Conservation (phyloP, 2,113 vertebrate genomes). For the Copsychus sechellarum region DNA sequence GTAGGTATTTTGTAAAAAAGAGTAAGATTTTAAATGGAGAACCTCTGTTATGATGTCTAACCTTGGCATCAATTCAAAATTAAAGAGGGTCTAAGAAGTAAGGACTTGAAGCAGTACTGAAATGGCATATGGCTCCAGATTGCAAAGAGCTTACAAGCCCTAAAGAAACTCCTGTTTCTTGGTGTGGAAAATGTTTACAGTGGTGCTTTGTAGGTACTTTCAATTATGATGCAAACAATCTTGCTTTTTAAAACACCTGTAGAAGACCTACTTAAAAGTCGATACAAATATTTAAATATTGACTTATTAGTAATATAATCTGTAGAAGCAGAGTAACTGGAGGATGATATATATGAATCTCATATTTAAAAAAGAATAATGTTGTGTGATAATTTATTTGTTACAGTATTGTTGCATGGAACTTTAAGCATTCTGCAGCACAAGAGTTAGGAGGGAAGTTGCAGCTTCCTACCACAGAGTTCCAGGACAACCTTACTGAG, state of each 20-base stretch:
- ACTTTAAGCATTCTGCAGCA: neutral
- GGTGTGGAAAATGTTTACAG: constrained; percentile 43
- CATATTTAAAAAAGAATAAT: neutral
- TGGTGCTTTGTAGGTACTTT: constrained; percentile 52
- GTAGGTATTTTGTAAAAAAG: neutral
- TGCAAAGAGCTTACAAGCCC: constrained; percentile 41
- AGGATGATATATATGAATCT: neutral
- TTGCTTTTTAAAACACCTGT: constrained; percentile 21
- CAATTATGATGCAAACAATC: neutral
- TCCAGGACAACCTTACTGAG: neutral
- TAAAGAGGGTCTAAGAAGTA: constrained; percentile 23
- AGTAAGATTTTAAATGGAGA: neutral
- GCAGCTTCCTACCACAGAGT: neutral
- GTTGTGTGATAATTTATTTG: neutral
- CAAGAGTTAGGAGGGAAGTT: neutral
- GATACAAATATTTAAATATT: neutral
- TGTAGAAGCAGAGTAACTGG: neutral
- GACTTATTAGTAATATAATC: neutral
- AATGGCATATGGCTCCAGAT: constrained; percentile 59
- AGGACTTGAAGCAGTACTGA: constrained; percentile 31
- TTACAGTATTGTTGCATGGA: neutral
- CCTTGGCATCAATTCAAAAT: constrained; percentile 40
- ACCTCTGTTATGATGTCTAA: constrained; percentile 36
- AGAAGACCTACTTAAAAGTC: neutral
- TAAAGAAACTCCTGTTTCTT: constrained; percentile 46